Base-by-base conservation (phyloP, 1,140 invertebrate species). In the Coptotermes formosanus region DNA sequence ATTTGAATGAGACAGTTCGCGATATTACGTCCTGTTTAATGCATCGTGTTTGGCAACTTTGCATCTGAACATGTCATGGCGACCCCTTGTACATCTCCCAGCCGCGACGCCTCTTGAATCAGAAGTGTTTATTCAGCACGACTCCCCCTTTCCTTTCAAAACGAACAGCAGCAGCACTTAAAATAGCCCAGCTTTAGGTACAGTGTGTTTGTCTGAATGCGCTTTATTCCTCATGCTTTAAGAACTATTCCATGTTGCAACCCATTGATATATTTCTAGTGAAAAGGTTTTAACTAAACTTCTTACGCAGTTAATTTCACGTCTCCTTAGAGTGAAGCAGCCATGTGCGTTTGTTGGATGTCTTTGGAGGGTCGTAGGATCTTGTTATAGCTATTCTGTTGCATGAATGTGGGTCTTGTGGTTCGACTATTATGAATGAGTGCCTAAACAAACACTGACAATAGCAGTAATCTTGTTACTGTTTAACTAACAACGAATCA, bases 21-120 rank as follows among this genome's bases (percentile, higher is more conserved):
- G 64, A 75, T 14, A 75, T 75, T 75, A 75, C 64, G 64, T 75
- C 64, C 64, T 75, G 64, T 12, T 75, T 25, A 75, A 75, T 75
- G 30, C 64, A 75, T 3, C 64, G 6, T 75, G 64, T 75, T 75
- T 75, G 25, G 25, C 64, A 75, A 75, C 25, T 30, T 75, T 75
- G 14, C 64, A 75, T n/a, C 64, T 75, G 64, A 75, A 75, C 25
- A 14, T 30, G 6, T 75, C 6, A 30, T 75, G 64, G 0, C 64
- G 25, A 11, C 64, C 64, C 64, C 16, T 75, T 25, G 6, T 75
- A 11, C 64, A 64, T 64, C 14, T 59, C 25, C 14, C 59, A 75
- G 7, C n/a, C 64, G 25, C 16, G 25, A 75, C 3, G 64, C 30
- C 6, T 25, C 16, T 25, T 11, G 64, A 30, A 75, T 75, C 64